Evolutionary conservation across 1,140 invertebrate species (phyloP).

Genomic region (Sitophilus oryzae): DNA sequence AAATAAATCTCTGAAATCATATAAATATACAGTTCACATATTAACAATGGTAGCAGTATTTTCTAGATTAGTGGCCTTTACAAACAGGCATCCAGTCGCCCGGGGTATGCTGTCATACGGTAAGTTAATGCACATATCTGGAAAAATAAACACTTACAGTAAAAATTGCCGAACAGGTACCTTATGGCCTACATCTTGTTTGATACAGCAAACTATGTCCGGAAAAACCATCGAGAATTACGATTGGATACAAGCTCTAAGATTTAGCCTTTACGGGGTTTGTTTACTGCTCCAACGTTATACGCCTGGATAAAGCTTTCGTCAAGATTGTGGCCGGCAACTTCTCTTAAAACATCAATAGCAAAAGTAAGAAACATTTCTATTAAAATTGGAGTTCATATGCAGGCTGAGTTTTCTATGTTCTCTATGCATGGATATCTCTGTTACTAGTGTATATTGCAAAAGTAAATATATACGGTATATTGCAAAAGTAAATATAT

Average conservation of each 20-base stretch:
- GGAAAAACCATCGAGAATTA: slow-evolving; percentile 52
- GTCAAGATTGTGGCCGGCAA: slow-evolving; percentile 57
- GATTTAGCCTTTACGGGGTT: slow-evolving; percentile 64
- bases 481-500: no score
- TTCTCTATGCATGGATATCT: no score
- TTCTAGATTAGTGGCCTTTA: slow-evolving; percentile 37
- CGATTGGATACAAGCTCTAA: slow-evolving; percentile 52
- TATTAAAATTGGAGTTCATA: no score
- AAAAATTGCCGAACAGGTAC: no score
- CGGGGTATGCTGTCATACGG: slow-evolving; percentile 68
- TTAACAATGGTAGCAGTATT: slow-evolving; percentile 34
- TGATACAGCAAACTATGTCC: slow-evolving; percentile 48
- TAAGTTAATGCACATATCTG: no score
- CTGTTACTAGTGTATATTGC: no score
- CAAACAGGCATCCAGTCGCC: slow-evolving; percentile 49
- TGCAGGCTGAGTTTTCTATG: no score
- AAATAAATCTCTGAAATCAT: no score
- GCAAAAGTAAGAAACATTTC: no score
- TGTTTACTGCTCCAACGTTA: slow-evolving; percentile 65
- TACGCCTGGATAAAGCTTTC: slow-evolving; percentile 63
- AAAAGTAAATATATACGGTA: no score
- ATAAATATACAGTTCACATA: no score
- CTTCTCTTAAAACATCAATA: slow-evolving; percentile 57
- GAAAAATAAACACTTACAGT: no score
- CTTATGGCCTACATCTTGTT: slow-evolving; percentile 43